Conservation (phyloP, 2,113 vertebrate genomes). For the Crypturellus undulatus region DNA sequence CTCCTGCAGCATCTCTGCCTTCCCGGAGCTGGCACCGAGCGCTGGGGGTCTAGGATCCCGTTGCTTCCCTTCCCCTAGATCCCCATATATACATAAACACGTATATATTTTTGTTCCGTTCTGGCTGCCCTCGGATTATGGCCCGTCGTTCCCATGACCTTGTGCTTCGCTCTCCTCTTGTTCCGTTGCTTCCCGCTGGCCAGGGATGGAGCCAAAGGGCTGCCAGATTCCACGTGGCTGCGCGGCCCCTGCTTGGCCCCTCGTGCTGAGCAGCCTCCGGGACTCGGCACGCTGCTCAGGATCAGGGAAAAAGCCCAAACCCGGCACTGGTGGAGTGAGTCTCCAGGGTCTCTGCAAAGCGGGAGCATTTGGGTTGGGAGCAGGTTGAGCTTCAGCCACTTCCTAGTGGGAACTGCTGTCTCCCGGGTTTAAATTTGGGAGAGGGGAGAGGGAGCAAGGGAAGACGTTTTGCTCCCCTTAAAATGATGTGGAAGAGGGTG, state of each 20-base stretch:
- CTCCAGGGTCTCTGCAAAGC: neutral
- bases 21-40: neutral
- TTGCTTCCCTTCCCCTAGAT: slow-evolving; percentile 34
- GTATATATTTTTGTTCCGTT: neutral
- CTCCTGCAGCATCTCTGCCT: neutral
- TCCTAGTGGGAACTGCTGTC: neutral
- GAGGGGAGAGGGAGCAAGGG: neutral
- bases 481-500: neutral
- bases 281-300: neutral
- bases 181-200: slow-evolving; percentile 39
- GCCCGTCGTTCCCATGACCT: slow-evolving; percentile 68
- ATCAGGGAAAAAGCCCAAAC: neutral
- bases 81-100: neutral
- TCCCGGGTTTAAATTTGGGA: neutral
- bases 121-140: neutral
- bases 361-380: neutral
- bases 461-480: neutral
- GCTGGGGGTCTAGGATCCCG: neutral
- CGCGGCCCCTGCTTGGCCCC: neutral
- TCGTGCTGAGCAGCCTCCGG: neutral
- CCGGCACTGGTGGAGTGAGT: neutral
- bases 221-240: neutral
- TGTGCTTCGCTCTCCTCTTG: slow-evolving; percentile 55
- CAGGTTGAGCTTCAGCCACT: neutral
- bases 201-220: neutral